phyloP scores from a whole-genome alignment of 1,140 invertebrate genomes.

The Pollicipes pollicipes region DNA sequence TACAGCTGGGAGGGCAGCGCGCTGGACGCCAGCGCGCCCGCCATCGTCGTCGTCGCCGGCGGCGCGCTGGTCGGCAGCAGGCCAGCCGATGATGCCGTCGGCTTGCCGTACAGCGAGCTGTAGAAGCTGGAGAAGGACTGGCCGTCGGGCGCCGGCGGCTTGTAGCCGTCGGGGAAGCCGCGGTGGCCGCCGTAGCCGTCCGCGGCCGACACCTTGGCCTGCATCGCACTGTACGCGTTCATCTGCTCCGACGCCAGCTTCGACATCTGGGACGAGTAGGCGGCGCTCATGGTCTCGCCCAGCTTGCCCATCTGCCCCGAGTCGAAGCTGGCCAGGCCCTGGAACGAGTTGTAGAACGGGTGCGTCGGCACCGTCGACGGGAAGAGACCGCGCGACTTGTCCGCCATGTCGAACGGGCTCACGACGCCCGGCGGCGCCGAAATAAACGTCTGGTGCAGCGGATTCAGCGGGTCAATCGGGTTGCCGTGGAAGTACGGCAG shows the following conservation, averaged over 20 bases:
- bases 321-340: neutral
- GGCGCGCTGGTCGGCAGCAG: neutral
- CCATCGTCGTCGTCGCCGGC: conserved; percentile 6
- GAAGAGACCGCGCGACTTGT: conserved; percentile 17
- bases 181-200: no score
- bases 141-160: neutral
- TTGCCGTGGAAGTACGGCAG: conserved; percentile 21
- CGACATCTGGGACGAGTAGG: neutral
- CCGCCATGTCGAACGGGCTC: conserved; percentile 22
- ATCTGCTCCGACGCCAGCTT: conserved; percentile 1
- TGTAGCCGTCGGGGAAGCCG: no score
- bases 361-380: neutral
- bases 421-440: conserved; percentile 18
- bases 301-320: neutral
- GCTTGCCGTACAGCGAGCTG: conserved; percentile 1
- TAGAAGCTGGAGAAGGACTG: neutral
- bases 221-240: neutral
- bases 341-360: conserved; percentile 3
- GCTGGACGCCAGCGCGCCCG: neutral
- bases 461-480: conserved; percentile 21
- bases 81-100: neutral
- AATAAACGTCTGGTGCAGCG: conserved; percentile 21
- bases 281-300: neutral
- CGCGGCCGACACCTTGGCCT: neutral
- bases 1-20: conserved; percentile 15